Base-by-base conservation (phyloP, 2,888 invertebrate species). In the Galeopsomyia nigrocyanea region DNA sequence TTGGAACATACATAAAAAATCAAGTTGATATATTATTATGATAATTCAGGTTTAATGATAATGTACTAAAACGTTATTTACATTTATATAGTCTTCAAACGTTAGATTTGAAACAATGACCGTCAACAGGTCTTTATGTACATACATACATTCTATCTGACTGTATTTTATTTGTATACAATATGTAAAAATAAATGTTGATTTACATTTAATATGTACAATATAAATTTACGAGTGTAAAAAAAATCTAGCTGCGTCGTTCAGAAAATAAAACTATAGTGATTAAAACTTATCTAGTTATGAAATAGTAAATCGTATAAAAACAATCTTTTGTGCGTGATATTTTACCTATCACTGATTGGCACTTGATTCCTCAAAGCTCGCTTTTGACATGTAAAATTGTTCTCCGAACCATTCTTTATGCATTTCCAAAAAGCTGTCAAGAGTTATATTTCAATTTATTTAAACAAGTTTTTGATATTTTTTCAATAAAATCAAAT, bases 401-500 rank as follows among this genome's bases (percentile, higher is more conserved):
- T 91, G 90, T 79, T 94, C 93, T 46, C 93, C 93, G 79, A 93
- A 95, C 94, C 94, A 95, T 83, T 94, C 94, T 78, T 90, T 91
- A 82, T 93, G 94, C 79, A 93, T 92, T 80, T 93, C 93, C 80
- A 95, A 85, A 82, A 91, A 95, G 83, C 95, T 95, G 85, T 70
- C 71, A 62, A 63, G 67, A 69, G 71, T 64, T 49, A 60, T 17
- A 7, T 63, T 68, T 69, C 56, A 21, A 55, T 66, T 26, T 5
- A 39, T 14, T 22, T 55, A 31, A 67, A 63, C 17, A 26, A n/a
- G n/a, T 66, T 19, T 63, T 46, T 9, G 67, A 22, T 9, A 60
- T 56, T 46, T 66, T 47, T 13, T 26, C 2, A 3, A 56, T 13
- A 39, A 3, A 56, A n/a, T 46, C 62, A 10, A 9, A 39, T 39